Evolutionary conservation across 2,888 invertebrate genomes (phyloP).

Genomic region (Tipula vernalis): DNA sequence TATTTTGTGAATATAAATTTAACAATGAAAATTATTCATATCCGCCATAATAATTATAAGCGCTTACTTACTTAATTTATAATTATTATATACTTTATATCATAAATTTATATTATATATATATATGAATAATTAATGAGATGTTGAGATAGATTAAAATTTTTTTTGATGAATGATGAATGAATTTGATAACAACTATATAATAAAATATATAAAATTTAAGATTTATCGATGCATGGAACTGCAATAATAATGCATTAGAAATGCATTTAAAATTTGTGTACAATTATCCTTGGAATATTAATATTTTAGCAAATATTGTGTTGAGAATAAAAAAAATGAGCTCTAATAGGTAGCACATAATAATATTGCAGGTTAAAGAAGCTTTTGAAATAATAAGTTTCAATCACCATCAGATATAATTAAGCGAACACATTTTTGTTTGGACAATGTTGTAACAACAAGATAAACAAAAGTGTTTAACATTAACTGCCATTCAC

Average conservation of each 20-base stretch:
- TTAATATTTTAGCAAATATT: neutral
- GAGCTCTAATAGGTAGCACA: too few relatives aligned
- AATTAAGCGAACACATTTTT: neutral
- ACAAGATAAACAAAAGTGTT: neutral
- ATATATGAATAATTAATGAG: neutral
- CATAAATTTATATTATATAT: neutral
- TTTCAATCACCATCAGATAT: too few relatives aligned
- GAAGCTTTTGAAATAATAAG: too few relatives aligned
- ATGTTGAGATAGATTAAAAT: neutral
- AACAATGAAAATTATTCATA: conserved; percentile 4
- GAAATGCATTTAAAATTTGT: neutral
- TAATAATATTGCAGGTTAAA: too few relatives aligned
- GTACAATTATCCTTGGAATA: neutral
- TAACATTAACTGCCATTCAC: neutral
- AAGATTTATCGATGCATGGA: neutral
- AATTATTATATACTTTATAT: neutral
- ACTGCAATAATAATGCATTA: neutral
- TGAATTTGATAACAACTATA: neutral
- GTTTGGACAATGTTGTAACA: neutral
- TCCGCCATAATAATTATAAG: conserved; percentile 4
- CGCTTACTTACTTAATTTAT: neutral
- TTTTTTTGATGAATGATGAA: neutral
- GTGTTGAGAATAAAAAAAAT: too few relatives aligned
- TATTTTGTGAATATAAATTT: neutral
- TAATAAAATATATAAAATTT: neutral